Evolutionary conservation across 2,113 vertebrate genomes (phyloP).

Genomic region (Tetrao urogallus): DNA sequence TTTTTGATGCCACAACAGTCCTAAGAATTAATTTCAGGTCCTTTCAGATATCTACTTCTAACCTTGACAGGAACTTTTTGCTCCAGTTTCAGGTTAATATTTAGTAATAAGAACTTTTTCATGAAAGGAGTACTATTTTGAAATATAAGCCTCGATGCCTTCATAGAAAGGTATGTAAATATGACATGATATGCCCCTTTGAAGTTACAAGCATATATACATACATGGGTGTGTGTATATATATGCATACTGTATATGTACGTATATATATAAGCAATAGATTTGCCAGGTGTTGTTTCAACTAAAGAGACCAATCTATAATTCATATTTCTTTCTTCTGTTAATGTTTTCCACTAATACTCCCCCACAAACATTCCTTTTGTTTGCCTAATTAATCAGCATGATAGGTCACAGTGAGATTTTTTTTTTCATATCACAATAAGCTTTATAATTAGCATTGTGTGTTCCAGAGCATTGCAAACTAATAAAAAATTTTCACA

Average conservation of each 20-base stretch:
- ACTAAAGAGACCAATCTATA: not conserved
- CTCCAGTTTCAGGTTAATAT: not conserved
- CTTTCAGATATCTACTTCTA: not conserved
- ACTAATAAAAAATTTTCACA: not conserved
- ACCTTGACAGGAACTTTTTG: not conserved
- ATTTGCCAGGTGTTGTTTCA: not conserved
- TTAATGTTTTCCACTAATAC: not conserved
- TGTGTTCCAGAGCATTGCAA: not conserved
- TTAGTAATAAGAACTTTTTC: not conserved
- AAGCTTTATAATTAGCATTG: not conserved
- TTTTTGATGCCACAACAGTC: not conserved
- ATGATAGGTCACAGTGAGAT: not conserved
- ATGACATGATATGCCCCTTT: accelerated
- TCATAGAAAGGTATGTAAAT: not conserved
- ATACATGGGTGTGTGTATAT: not conserved
- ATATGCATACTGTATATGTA: too few species aligned
- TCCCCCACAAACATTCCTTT: not conserved
- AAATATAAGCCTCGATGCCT: not conserved
- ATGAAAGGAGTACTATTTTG: not conserved
- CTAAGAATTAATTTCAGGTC: not conserved
- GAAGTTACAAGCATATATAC: not conserved
- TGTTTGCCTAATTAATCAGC: not conserved
- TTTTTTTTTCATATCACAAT: not conserved
- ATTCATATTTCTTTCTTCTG: not conserved
- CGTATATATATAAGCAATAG: too few species aligned